Base-by-base conservation (phyloP, 2,888 invertebrate genomes). In the Malachius bipustulatus region DNA sequence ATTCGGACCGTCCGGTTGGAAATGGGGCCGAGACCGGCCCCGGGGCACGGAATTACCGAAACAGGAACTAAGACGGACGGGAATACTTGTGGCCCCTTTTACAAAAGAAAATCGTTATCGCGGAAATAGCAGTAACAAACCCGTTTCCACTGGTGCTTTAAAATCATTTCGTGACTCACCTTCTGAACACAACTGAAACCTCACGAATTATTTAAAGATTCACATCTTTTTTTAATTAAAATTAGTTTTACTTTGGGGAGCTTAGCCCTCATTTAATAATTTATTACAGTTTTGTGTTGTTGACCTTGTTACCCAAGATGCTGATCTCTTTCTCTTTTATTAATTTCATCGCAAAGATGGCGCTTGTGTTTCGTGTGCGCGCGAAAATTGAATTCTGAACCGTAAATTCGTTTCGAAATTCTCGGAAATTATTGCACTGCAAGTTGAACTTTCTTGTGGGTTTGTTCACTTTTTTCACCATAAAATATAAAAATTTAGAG, bases 261-360 rank as follows among this genome's bases (percentile, higher is more conserved):
- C 39, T 47, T 44, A 42, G 40, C 40, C 41, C 48, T 45, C 44
- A 42, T 48, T 49, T 50, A 46, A 43, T 43, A 46, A 49, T 49
- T 50, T 49, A 50, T n/a, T n/a, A n/a, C n/a, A n/a, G n/a, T n/a
- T n/a, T n/a, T n/a, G 52, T 53, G 56, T 55, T 56, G 56, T 54
- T 62, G 62, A 62, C 62, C 62, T 62, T 62, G 60, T 60, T 60
- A 57, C 55, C 47, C 57, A 60, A 59, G 56, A 57, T 57, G 57
- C 58, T 56, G 54, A 48, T 52, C 47, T 52, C 55, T 56, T 55
- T 57, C 49, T 48, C 51, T 54, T 51, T 53, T 52, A 43, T 49
- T 43, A 47, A n/a, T n/a, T n/a, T n/a, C n/a, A n/a, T n/a, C n/a
- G 42, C 43, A 43, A 41, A 48, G 39, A 44, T 43, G 42, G 48